phyloP scores from a whole-genome alignment of 2,797 vertebrate genomes.

The Siniperca obscura region DNA sequence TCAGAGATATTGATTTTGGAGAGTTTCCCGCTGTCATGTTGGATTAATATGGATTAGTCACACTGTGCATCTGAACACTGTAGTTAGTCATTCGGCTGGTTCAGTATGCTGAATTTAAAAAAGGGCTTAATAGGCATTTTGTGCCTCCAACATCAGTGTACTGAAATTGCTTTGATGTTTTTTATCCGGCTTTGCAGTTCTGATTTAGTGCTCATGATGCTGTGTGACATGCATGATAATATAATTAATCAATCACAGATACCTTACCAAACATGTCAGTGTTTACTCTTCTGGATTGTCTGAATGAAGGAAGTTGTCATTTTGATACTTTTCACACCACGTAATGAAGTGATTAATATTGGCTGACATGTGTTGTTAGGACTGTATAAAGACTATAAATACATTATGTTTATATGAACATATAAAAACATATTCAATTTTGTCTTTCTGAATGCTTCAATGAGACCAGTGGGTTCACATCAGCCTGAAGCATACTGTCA shows the following conservation, averaged over 20 bases:
- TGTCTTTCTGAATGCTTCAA: neutral
- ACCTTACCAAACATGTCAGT: slow-evolving; percentile 45
- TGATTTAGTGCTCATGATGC: slow-evolving; percentile 44
- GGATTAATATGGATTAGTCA: slow-evolving; percentile 78
- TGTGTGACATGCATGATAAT: slow-evolving; percentile 52
- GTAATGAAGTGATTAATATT: slow-evolving; percentile 22
- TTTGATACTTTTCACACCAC: slow-evolving; percentile 3
- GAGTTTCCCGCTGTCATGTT: slow-evolving; percentile 68
- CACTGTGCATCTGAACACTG: slow-evolving; percentile 62
- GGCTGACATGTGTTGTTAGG: slow-evolving; percentile 18
- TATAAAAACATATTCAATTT: neutral
- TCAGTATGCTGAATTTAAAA: slow-evolving; percentile 49
- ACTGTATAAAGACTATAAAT: neutral
- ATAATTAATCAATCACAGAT: slow-evolving; percentile 60
- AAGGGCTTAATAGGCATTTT: slow-evolving; percentile 61
- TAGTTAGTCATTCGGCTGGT: slow-evolving; percentile 61
- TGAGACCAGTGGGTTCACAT: slow-evolving; percentile 21
- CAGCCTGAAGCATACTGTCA: slow-evolving; percentile 39
- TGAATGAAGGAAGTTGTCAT: slow-evolving; percentile 37
- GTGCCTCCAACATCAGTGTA: slow-evolving; percentile 40
- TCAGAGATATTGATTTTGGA: slow-evolving; percentile 71
- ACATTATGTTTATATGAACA: neutral
- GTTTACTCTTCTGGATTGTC: slow-evolving; percentile 17
- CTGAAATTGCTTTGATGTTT: slow-evolving; percentile 64
- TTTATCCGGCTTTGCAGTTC: slow-evolving; percentile 61